Conservation (phyloP, 2,888 invertebrate species). For the Brachypalpus laphriformis region DNA sequence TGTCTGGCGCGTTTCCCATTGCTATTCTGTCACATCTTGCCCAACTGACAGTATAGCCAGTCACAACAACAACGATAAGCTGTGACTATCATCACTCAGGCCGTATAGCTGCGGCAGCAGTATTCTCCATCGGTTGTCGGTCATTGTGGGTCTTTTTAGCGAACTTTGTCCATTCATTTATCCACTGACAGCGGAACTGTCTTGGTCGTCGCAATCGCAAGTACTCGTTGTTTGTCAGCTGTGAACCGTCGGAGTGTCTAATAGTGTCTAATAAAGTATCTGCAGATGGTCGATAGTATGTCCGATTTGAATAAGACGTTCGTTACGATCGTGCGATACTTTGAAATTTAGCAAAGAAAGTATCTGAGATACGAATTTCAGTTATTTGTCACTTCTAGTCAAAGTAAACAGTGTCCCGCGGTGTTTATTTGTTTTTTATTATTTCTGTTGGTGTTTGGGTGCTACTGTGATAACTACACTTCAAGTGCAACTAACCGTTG, state of each 20-base stretch:
- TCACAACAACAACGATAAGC: slow-evolving; percentile 31
- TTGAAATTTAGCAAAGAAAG: slow-evolving; percentile 25
- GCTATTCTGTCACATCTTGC: slow-evolving; percentile 26
- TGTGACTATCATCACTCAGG: slow-evolving; percentile 53
- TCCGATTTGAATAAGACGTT: slow-evolving; percentile 30
- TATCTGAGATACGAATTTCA: slow-evolving; percentile 16
- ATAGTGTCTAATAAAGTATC: too few relatives aligned
- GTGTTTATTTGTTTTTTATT: slow-evolving; percentile 10
- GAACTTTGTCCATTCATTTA: slow-evolving; percentile 68
- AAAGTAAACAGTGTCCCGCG: neutral
- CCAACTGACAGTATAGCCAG: slow-evolving; percentile 18
- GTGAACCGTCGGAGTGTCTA: slow-evolving; percentile 20
- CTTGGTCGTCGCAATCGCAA: slow-evolving; percentile 43
- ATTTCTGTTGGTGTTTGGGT: neutral
- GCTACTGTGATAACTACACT: slow-evolving; percentile 22
- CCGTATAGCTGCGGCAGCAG: neutral
- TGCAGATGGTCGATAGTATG: slow-evolving; percentile 35
- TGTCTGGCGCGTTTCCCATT: slow-evolving; percentile 23
- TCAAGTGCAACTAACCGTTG: slow-evolving; percentile 51
- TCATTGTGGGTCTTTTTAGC: slow-evolving; percentile 55
- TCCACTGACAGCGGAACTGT: slow-evolving; percentile 64
- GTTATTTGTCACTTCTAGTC: slow-evolving; percentile 15
- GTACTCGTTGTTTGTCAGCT: slow-evolving; percentile 21
- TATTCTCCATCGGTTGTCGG: slow-evolving; percentile 33
- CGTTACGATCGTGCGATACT: slow-evolving; percentile 22